A percentile compares a stretch with the other conserved stretches of the same genome.
Conservation (phyloP, 2,113 vertebrate species). For the Plotosus lineatus region DNA sequence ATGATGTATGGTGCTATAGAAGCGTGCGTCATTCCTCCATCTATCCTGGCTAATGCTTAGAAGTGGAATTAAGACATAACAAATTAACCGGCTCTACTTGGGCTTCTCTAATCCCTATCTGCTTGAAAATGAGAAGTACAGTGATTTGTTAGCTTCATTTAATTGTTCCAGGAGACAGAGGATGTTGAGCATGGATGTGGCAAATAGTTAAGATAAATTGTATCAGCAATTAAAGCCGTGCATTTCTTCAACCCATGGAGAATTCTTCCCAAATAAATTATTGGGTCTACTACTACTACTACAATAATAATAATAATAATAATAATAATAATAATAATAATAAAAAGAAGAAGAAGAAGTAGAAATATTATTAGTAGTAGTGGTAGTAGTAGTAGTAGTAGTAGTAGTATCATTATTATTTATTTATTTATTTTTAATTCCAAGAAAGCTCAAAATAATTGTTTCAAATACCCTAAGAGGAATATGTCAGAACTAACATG, state of each 20-base stretch:
- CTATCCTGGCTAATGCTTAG: conserved; percentile 5
- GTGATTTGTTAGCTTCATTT: conserved; percentile 50
- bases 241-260: conserved; percentile 23
- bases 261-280: conserved; percentile 43
- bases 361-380: too few species aligned
- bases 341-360: too few species aligned
- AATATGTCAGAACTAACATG: background rate
- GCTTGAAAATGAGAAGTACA: conserved; percentile 32
- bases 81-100: conserved; percentile 18
- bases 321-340: too few species aligned
- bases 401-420: too few species aligned
- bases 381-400: too few species aligned
- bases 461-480: conserved; percentile 15
- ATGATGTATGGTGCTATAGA: background rate
- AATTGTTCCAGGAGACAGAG: conserved; percentile 47
- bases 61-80: conserved; percentile 46
- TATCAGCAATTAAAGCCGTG: conserved; percentile 49
- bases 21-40: background rate
- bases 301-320: too few species aligned
- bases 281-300: conserved; percentile 14
- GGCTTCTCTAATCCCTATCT: conserved; percentile 37
- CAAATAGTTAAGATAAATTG: conserved; percentile 31
- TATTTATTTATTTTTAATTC: conserved; percentile 20
- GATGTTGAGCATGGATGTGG: conserved; percentile 30
- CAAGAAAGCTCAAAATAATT: conserved; percentile 21